A percentile compares a stretch with the other conserved stretches of the same genome.
Evolutionary conservation across 2,797 vertebrate genomes (phyloP).

Genomic region (Pachyuromys duprasi): DNA sequence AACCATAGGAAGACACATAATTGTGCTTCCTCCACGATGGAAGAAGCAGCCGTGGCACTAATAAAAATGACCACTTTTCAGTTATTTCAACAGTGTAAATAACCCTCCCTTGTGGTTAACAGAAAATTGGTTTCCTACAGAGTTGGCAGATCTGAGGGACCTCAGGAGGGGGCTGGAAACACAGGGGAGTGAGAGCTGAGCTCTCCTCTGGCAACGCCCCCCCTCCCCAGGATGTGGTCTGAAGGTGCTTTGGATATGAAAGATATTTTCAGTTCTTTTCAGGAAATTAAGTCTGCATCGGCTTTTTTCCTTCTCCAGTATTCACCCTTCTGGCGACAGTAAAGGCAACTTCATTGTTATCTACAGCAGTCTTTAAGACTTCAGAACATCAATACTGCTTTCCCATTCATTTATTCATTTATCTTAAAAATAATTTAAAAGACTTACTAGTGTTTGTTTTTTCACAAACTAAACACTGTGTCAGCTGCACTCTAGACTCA

Average conservation of each 20-base stretch:
- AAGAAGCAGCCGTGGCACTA: slow-evolving; percentile 75
- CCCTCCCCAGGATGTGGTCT: neutral
- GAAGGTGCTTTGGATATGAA: slow-evolving; percentile 20
- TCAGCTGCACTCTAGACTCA: neutral
- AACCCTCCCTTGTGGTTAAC: slow-evolving; percentile 80
- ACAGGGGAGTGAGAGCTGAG: neutral
- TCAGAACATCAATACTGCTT: neutral
- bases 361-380: neutral
- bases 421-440: neutral
- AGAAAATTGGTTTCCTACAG: slow-evolving; percentile 82
- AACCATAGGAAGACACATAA: slow-evolving; percentile 69
- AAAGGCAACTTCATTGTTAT: neutral
- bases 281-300: slow-evolving; percentile 40
- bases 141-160: slow-evolving; percentile 63
- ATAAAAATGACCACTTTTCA: slow-evolving; percentile 81
- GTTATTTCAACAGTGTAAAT: slow-evolving; percentile 83
- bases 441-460: neutral
- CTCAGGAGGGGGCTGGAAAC: neutral
- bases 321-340: neutral
- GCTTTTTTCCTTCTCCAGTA: neutral
- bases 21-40: slow-evolving; percentile 77
- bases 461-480: neutral
- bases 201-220: neutral
- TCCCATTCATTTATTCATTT: neutral
- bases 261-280: slow-evolving; percentile 24